Conservation (phyloP, 1,140 invertebrate species). For the Babylonia areolata region DNA sequence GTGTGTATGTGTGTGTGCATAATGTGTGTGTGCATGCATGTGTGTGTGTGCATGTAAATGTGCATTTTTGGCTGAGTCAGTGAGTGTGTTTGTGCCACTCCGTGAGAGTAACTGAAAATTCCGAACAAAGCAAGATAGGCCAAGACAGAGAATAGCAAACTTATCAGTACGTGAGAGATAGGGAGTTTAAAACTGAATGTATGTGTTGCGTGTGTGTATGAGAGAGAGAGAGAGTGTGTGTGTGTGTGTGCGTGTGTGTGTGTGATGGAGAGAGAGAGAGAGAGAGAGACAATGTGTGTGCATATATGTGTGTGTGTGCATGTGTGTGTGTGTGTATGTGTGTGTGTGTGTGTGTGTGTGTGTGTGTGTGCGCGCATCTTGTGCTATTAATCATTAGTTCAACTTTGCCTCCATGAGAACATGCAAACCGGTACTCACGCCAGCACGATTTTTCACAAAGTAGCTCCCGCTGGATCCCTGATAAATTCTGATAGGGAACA, state of each 20-base stretch:
- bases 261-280: background rate
- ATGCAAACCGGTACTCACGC: constrained; percentile 79
- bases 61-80: no score
- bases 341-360: background rate
- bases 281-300: background rate
- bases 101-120: no score
- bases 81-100: no score
- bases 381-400: no score
- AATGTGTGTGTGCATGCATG: background rate
- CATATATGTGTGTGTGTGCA: background rate
- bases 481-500: constrained; percentile 96
- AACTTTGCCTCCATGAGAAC: no score
- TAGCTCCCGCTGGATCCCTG: constrained; percentile 98
- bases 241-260: background rate
- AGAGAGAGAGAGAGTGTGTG: background rate
- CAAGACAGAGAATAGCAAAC: no score
- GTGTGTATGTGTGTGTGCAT: background rate
- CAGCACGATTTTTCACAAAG: constrained; percentile 95
- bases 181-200: no score
- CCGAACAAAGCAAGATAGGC: no score
- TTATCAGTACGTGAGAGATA: no score
- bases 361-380: background rate
- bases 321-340: background rate
- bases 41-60: background rate
- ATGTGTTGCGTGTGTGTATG: no score